These are phyloP conservation scores for Seriola quinqueradiata DNA, from an alignment of 2,113 vertebrate species.

Conservation along the genomic window DNA sequence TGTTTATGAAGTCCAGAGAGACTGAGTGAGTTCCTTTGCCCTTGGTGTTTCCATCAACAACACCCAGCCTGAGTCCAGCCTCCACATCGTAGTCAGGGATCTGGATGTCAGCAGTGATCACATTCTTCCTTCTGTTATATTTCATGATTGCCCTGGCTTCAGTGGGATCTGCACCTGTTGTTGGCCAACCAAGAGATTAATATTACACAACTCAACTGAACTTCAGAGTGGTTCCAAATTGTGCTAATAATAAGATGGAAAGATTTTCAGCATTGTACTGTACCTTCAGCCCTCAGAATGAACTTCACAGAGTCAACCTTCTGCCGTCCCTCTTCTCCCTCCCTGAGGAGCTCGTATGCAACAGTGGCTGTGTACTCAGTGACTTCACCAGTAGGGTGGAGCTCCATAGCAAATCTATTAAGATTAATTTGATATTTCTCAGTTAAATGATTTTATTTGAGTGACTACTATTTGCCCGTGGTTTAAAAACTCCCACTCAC, in stretches of 20 bases:
- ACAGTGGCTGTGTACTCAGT: constrained; percentile 89
- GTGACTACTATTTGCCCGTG: not conserved
- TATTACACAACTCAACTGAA: not conserved
- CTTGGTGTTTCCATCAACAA: constrained; percentile 80
- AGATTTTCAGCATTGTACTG: constrained; percentile 33
- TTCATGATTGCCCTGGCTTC: constrained; percentile 85
- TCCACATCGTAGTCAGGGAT: constrained; percentile 88
- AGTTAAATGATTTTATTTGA: not conserved
- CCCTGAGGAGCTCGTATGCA: constrained; percentile 82
- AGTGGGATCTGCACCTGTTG: constrained; percentile 83
- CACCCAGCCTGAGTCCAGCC: constrained; percentile 87
- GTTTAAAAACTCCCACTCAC: constrained; percentile 74
- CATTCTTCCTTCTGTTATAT: constrained; percentile 87
- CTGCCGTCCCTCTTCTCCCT: constrained; percentile 77
- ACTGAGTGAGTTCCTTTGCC: constrained; percentile 84
- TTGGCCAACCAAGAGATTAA: not conserved
- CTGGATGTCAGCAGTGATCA: constrained; percentile 86
- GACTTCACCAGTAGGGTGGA: constrained; percentile 87
- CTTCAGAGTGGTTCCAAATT: not conserved
- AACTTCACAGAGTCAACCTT: constrained; percentile 87
- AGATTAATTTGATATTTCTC: not conserved
- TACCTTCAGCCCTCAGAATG: constrained; percentile 89
- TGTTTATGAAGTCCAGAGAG: constrained; percentile 89
- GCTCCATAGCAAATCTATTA: constrained; percentile 88
- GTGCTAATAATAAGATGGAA: not conserved